Evolutionary conservation across 2,888 invertebrate species (phyloP).

Genomic region (Clusia tigrina): DNA sequence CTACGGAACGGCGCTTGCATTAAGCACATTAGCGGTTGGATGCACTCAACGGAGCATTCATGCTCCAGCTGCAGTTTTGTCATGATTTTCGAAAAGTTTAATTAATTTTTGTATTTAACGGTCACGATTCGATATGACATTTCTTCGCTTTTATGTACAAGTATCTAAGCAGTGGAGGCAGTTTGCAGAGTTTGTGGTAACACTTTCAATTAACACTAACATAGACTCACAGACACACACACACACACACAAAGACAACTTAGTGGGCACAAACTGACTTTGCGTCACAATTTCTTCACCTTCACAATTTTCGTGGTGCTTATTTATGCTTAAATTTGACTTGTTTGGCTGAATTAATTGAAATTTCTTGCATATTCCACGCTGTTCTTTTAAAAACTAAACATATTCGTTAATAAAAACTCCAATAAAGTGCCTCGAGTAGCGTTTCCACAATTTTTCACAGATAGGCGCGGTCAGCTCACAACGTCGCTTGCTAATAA

Average conservation of each 20-base stretch:
- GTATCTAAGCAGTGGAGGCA: too few species aligned
- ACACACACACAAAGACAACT: slow-evolving; percentile 2
- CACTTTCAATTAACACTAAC: slow-evolving; percentile 17
- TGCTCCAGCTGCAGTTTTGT: not conserved
- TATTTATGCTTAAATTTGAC: too few species aligned
- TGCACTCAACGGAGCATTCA: not conserved
- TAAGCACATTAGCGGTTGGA: not conserved
- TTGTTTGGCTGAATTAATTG: too few species aligned
- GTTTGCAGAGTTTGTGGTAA: slow-evolving; percentile 19
- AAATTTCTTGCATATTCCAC: slow-evolving; percentile 29
- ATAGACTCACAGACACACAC: slow-evolving; percentile 15
- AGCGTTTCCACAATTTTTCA: not conserved
- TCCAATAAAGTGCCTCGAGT: too few species aligned
- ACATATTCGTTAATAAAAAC: too few species aligned
- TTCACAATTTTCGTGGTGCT: slow-evolving; percentile 15
- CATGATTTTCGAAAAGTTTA: too few species aligned
- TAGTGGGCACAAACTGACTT: not conserved
- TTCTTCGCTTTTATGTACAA: too few species aligned
- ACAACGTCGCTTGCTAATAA: not conserved
- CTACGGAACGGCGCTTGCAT: not conserved
- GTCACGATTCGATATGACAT: too few species aligned
- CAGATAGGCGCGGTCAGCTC: slow-evolving; percentile 39
- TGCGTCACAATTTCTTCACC: slow-evolving; percentile 15
- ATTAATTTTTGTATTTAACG: too few species aligned
- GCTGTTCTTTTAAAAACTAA: not conserved